Conservation (phyloP, 2,888 invertebrate genomes). For the Ptilodon capucinus region DNA sequence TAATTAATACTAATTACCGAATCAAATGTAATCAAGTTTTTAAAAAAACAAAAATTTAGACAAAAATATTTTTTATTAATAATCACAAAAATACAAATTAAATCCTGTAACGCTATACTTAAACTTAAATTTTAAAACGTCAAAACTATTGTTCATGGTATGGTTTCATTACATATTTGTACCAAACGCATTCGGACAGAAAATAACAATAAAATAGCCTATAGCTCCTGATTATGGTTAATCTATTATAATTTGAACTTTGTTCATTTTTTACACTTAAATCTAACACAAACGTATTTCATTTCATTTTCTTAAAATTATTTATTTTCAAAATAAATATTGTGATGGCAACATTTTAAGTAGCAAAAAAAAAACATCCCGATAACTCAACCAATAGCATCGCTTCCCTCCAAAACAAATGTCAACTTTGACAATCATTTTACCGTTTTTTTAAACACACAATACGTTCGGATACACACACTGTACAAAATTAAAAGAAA, state of each 20-base stretch:
- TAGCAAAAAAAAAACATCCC: neutral
- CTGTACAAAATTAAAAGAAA: neutral
- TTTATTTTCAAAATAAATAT: neutral
- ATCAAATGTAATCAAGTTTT: too few relatives aligned
- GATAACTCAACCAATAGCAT: constrained; percentile 1
- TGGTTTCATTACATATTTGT: neutral
- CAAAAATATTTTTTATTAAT: constrained; percentile 18
- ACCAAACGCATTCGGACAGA: neutral
- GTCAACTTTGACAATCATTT: constrained; percentile 19
- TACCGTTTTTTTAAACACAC: too few relatives aligned
- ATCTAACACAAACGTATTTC: neutral
- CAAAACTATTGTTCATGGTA: constrained; percentile 1
- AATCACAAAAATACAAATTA: constrained; percentile 32
- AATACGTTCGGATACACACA: constrained; percentile 13
- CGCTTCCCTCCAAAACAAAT: constrained; percentile 25
- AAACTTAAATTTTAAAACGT: constrained; percentile 6
- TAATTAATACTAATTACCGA: too few relatives aligned
- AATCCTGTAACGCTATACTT: constrained; percentile 6
- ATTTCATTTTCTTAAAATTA: neutral
- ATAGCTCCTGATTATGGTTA: too few relatives aligned
- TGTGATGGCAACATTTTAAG: neutral
- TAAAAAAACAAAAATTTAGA: too few relatives aligned
- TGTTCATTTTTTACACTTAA: neutral
- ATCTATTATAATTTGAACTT: neutral
- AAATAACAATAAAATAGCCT: too few relatives aligned